These are phyloP conservation scores for Neelides folsomi DNA, from an alignment of 2,888 invertebrate species.

Conservation along the genomic window DNA sequence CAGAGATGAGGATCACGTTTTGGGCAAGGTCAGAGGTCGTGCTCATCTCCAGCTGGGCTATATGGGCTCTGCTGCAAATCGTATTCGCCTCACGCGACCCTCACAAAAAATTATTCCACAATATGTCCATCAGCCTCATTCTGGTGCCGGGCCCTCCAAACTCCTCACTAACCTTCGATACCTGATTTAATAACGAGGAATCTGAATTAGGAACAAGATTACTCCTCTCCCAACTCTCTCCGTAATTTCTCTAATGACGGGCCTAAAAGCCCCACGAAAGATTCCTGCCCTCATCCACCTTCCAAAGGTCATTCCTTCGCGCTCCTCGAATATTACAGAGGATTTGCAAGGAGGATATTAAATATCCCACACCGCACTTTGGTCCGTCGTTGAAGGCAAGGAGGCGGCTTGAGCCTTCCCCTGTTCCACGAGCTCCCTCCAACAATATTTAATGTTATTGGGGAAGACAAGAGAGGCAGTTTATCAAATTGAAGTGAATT, in stretches of 20 bases:
- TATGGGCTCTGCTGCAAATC: conserved; percentile 29
- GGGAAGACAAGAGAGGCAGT: conserved; percentile 6
- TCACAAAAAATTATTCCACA: conserved; percentile 18
- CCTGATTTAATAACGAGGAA: neutral
- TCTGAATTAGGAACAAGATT: conserved; percentile 2
- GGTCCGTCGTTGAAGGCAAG: too few relatives aligned
- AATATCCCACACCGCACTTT: too few relatives aligned
- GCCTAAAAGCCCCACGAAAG: too few relatives aligned
- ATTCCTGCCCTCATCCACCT: too few relatives aligned
- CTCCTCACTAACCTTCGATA: neutral
- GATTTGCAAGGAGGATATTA: too few relatives aligned
- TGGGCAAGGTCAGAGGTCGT: conserved; percentile 31
- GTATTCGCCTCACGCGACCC: conserved; percentile 33
- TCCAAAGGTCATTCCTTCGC: too few relatives aligned
- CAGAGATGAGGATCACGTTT: conserved; percentile 26
- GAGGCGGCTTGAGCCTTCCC: too few relatives aligned
- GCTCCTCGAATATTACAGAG: too few relatives aligned
- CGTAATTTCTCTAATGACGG: too few relatives aligned
- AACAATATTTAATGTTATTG: conserved; percentile 1
- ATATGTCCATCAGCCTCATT: conserved; percentile 31
- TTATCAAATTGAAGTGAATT: conserved; percentile 9
- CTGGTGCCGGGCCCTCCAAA: neutral
- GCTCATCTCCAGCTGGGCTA: conserved; percentile 32
- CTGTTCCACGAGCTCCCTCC: neutral
- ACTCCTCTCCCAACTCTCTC: too few relatives aligned